Conservation (phyloP, 2,888 invertebrate genomes). For the Hesperia comma region DNA sequence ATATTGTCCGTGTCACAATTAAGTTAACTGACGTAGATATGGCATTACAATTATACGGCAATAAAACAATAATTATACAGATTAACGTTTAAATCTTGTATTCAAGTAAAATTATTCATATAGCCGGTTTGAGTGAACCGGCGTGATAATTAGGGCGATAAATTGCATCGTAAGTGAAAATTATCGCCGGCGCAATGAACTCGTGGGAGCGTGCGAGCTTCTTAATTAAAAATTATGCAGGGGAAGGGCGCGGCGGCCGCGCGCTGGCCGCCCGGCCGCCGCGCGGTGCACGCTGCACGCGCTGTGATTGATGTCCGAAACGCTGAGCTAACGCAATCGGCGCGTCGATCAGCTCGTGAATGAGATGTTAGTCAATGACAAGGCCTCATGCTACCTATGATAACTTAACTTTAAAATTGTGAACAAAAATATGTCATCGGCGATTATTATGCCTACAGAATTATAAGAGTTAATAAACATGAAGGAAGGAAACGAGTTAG, state of each 20-base stretch:
- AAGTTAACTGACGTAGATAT: not conserved
- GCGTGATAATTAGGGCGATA: slow-evolving; percentile 22
- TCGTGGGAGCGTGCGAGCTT: slow-evolving; percentile 6
- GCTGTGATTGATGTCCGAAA: not conserved
- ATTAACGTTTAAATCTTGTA: slow-evolving; percentile 2
- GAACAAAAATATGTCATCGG: too few species aligned
- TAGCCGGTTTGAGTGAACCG: slow-evolving; percentile 4
- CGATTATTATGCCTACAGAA: too few species aligned
- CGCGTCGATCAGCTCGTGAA: not conserved
- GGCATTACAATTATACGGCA: not conserved
- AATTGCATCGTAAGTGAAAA: slow-evolving; percentile 25
- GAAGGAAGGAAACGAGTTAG: too few species aligned
- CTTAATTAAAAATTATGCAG: slow-evolving; percentile 14
- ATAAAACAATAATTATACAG: not conserved
- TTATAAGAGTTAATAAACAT: too few species aligned
- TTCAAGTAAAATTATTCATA: slow-evolving; percentile 8
- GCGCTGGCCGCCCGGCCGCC: not conserved
- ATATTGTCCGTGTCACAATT: too few species aligned
- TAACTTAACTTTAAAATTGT: too few species aligned
- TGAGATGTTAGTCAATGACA: not conserved
- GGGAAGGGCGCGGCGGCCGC: not conserved
- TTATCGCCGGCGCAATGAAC: slow-evolving; percentile 15
- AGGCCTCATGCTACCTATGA: too few species aligned
- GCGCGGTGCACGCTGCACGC: too few species aligned
- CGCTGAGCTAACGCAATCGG: not conserved